Percentiles rank a stretch among this genome's conserved stretches.
Evolutionary conservation across 2,797 vertebrate species (phyloP).

Genomic region (Fundulus diaphanus): DNA sequence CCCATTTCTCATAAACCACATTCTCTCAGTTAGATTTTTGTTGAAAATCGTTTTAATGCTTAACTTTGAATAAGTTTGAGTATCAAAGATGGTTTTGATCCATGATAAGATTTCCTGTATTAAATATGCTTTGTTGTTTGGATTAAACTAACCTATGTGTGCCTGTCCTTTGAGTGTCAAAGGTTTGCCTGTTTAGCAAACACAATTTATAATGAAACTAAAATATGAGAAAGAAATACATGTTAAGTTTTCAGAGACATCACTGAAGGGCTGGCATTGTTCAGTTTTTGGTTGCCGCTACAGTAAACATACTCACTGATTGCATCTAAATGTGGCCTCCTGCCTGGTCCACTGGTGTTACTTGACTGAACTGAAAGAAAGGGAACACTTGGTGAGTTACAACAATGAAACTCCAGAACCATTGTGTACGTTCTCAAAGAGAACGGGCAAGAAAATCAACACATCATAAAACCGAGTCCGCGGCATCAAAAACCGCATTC

Average conservation of each 20-base stretch:
- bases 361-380: conserved; percentile 84
- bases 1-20: conserved; percentile 26
- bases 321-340: conserved; percentile 73
- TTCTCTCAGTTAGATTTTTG: conserved; percentile 14
- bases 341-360: conserved; percentile 75
- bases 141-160: conserved; percentile 65
- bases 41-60: conserved; percentile 17
- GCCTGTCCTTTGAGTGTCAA: conserved; percentile 48
- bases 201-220: conserved; percentile 43
- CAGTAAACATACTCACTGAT: conserved; percentile 82
- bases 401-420: conserved; percentile 15
- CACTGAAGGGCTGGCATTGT: conserved; percentile 2
- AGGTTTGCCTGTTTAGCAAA: conserved; percentile 44
- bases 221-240: conserved; percentile 35
- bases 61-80: conserved; percentile 27
- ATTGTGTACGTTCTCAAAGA: conserved; percentile 35
- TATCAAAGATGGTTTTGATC: not conserved
- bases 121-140: conserved; percentile 60
- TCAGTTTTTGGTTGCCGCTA: conserved; percentile 52
- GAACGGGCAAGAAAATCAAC: conserved; percentile 54
- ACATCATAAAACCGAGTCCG: conserved; percentile 51
- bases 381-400: conserved; percentile 55
- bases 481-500: conserved; percentile 51
- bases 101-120: conserved; percentile 31
- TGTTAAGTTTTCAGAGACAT: conserved; percentile 27